Evolutionary conservation across 2,888 invertebrate genomes (phyloP), one percentile per base, ranked within the genome.

Genomic region (Pherbina coryleti): DNA sequence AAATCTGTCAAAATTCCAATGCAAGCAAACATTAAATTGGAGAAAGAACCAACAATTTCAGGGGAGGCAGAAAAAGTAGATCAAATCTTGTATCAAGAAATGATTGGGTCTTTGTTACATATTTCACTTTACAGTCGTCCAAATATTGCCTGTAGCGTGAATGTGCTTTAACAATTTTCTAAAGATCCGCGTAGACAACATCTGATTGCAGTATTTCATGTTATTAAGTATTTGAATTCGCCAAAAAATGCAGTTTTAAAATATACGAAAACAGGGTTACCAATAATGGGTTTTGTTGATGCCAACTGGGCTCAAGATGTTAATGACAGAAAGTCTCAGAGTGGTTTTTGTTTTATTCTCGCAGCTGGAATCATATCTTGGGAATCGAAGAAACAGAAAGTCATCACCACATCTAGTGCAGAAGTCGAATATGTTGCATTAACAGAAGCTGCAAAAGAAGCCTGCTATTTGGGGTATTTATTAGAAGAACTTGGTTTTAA

Each of bases 231-330:
- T 28, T 14, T 62, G 3, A 62, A 62, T 11, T 11, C 28, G 4
- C 11, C 62, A 8, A 62, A 62, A 14, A 11, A 7, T 7, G n/a
- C 28, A 8, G 62, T 28, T 3, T 62, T 28, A 14, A 1, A 25
- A 60, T 60, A 60, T 60, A n/a, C 5, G 19, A 60, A 60, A 60
- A 60, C 60, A 60, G 60, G 60, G 7, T 60, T 14, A 51, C 44
- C 73, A 49, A 17, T 78, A 60, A 14, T 70, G 17, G 76, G 76
- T 9, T 79, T 69, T 57, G 78, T 72, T 17, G 77, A 72, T 37
- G 75, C 79, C 34, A 67, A 77, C 34, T 77, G 75, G 71, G 75
- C 77, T 1, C 49, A 64, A 19, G 85, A 85, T 31, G 25, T 76
- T 8, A 72, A 73, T 37, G 75, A 79, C 66, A 44, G 78, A 34